Evolutionary conservation across 2,888 invertebrate species (phyloP).

Genomic region (Eristalis intricaria): DNA sequence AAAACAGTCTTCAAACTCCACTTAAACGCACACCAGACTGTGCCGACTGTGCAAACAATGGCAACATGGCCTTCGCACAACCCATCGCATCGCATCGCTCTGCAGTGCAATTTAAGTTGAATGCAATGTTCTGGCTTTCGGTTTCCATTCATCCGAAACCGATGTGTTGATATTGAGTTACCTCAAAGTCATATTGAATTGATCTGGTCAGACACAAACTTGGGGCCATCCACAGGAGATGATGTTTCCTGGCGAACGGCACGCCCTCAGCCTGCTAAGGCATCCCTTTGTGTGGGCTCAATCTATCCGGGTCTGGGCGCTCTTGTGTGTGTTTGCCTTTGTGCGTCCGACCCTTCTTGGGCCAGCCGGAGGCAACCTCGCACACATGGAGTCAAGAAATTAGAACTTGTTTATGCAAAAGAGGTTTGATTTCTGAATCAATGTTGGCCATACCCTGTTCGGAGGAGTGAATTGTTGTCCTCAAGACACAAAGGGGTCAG

Average conservation of each 20-base stretch:
- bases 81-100: background rate
- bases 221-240: constrained; percentile 49
- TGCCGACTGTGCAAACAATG: constrained; percentile 27
- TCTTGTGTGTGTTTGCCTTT: background rate
- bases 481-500: constrained; percentile 36
- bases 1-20: constrained; percentile 35
- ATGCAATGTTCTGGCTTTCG: constrained; percentile 61
- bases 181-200: constrained; percentile 70
- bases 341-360: constrained; percentile 23
- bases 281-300: constrained; percentile 8
- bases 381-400: constrained; percentile 59
- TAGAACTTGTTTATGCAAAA: constrained; percentile 71
- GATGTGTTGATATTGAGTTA: constrained; percentile 68
- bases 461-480: constrained; percentile 44
- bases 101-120: constrained; percentile 60
- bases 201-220: constrained; percentile 65
- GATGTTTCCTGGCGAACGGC: constrained; percentile 47
- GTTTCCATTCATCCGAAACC: constrained; percentile 59
- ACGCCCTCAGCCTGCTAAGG: constrained; percentile 35
- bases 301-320: background rate
- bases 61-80: background rate
- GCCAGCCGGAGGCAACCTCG: constrained; percentile 25
- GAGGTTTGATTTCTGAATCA: constrained; percentile 64
- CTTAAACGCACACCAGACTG: constrained; percentile 15
- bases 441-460: constrained; percentile 33